A percentile compares a stretch with the other conserved stretches of the same genome.
Evolutionary conservation across 2,888 invertebrate species (phyloP).

Genomic region (Eristalis arbustorum): DNA sequence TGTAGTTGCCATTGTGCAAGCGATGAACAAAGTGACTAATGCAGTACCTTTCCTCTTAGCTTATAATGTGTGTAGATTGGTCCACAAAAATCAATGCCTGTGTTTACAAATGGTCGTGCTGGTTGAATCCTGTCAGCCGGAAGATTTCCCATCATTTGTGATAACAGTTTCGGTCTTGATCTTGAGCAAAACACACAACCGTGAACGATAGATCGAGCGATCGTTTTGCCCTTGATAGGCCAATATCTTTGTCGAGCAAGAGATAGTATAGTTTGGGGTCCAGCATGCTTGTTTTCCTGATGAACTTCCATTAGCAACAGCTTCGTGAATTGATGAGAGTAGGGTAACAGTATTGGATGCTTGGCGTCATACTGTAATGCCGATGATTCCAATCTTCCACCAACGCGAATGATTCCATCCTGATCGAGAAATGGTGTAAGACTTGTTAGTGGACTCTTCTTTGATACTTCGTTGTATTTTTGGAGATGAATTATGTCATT

Average conservation of each 20-base stretch:
- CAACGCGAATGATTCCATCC: slow-evolving; percentile 30
- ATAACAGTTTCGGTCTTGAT: no score
- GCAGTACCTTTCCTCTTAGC: background rate
- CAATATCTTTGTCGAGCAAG: slow-evolving; percentile 71
- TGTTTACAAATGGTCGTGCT: no score
- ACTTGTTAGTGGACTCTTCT: slow-evolving; percentile 5
- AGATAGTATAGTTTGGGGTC: slow-evolving; percentile 38
- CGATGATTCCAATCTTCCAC: no score
- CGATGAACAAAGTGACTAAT: slow-evolving; percentile 15
- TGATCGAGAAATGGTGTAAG: slow-evolving; percentile 43
- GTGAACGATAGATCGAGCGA: background rate
- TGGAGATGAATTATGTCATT: slow-evolving; percentile 9
- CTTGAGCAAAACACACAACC: no score
- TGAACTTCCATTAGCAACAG: slow-evolving; percentile 20
- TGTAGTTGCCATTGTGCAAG: background rate
- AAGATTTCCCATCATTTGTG: no score
- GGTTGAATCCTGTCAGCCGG: no score
- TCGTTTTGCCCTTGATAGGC: slow-evolving; percentile 67
- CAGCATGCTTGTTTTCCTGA: slow-evolving; percentile 30
- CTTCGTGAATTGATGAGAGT: slow-evolving; percentile 44
- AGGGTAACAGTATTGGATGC: slow-evolving; percentile 72
- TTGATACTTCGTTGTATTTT: slow-evolving; percentile 1
- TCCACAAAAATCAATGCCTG: background rate
- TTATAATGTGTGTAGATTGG: background rate
- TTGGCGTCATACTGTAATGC: slow-evolving; percentile 57